Evolutionary conservation across 2,888 invertebrate genomes (phyloP).

Genomic region (Nemapogon koenigi): DNA sequence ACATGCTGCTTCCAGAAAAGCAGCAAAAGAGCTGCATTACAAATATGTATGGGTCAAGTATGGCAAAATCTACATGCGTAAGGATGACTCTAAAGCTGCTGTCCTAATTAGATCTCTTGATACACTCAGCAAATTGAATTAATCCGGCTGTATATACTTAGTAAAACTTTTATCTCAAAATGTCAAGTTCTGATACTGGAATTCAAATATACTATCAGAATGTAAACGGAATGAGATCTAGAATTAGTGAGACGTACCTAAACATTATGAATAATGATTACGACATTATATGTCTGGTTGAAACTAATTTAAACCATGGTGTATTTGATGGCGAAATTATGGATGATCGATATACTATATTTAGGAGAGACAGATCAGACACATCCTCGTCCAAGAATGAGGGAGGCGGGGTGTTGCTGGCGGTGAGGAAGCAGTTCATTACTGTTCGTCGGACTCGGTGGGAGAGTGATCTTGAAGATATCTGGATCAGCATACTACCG

Average conservation of each 20-base stretch:
- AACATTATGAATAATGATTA: neutral
- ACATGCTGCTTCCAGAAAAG: neutral
- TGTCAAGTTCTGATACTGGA: neutral
- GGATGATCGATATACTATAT: neutral
- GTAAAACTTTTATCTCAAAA: neutral
- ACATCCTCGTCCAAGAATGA: neutral
- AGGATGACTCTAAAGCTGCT: neutral
- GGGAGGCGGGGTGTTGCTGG: conserved; percentile 9
- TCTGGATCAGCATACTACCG: conserved; percentile 3
- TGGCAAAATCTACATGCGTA: neutral
- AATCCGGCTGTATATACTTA: neutral
- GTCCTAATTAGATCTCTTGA: neutral
- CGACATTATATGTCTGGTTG: neutral
- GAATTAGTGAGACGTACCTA: neutral
- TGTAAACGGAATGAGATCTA: neutral
- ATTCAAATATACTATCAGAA: neutral
- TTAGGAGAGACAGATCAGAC: neutral
- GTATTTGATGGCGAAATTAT: neutral
- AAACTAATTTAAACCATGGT: neutral
- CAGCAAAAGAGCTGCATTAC: neutral
- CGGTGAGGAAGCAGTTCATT: conserved; percentile 2
- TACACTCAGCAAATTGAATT: neutral
- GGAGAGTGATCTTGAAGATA: conserved; percentile 3
- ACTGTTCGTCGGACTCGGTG: neutral
- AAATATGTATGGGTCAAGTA: neutral